Evolutionary conservation across 35 echinoderm and acorn worm species (phyloP), one percentile per base, ranked within the genome.

Genomic region (Eucidaris tribuloides): DNA sequence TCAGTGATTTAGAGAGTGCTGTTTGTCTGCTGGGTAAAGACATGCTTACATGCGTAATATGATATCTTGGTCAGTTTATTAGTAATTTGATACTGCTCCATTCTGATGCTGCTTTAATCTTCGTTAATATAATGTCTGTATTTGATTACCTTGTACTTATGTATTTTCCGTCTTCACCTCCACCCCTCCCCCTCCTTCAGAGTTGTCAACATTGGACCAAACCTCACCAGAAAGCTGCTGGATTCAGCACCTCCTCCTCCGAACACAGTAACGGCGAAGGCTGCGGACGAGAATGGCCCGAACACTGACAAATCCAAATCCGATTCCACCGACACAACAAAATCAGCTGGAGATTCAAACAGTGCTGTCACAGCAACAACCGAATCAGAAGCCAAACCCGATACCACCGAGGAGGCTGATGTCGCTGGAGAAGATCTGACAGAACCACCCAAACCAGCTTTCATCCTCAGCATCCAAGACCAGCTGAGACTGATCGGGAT

Each of bases 181-280:
- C 35, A 4, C 20, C 45, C 20, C 18, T 39, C 36, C 54, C 29
- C 33, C 62, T 54, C 5, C 22, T 45, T 11, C 80, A 95, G 92
- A 28, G 85, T 57, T 71, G 92, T 95, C 27, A 95, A 90, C 46
- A 86, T 95, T 22, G 92, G 92, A 38, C 74, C 92, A 46, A 77
- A 41, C 30, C 62, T 95, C n/a, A 86, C 82, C 7, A 85, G 71
- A 35, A 90, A 90, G 23, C 92, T 95, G 17, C 45, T 95, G 33
- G 54, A 76, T 17, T 56, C 78, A 14, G 57, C 55, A 5, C 58
- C 82, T 44, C 34, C 41, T 41, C 68, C 68, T 22, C 61, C 61
- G 15, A 27, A 34, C 24, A 33, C 68, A 44, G 41, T 14, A 22
- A 74, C 68, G 44, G 35, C 68, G 9, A 33, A 74, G 37, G 68